These are phyloP conservation scores for Eristalis tenax DNA, from an alignment of 2,888 invertebrate genomes.

Conservation along the genomic window DNA sequence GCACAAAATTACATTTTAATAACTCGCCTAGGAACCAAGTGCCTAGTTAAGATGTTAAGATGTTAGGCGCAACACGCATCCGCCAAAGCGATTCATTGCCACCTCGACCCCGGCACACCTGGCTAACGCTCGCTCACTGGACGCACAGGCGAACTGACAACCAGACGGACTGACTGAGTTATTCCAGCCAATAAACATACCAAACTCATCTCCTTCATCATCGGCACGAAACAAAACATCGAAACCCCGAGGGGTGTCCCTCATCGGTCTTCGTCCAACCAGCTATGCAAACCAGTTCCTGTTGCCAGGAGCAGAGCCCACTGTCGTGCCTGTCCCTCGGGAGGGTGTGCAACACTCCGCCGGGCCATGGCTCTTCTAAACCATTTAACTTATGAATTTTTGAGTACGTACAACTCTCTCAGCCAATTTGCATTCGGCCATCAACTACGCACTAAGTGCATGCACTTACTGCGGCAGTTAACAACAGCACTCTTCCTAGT, in stretches of 20 bases:
- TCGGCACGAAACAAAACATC: slow-evolving; percentile 19
- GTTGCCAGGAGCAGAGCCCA: neutral
- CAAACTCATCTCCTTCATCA: slow-evolving; percentile 53
- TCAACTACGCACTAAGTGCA: slow-evolving; percentile 69
- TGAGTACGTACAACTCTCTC: slow-evolving; percentile 28
- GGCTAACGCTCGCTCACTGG: slow-evolving; percentile 4
- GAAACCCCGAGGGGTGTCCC: slow-evolving; percentile 36
- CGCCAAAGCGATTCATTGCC: slow-evolving; percentile 6
- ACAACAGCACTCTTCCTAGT: slow-evolving; percentile 47
- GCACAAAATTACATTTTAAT: slow-evolving; percentile 65
- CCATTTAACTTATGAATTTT: slow-evolving; percentile 64
- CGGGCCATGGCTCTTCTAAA: slow-evolving; percentile 12
- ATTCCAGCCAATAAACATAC: slow-evolving; percentile 62
- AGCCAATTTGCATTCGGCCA: slow-evolving; percentile 57
- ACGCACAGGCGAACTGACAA: neutral
- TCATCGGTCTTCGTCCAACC: neutral
- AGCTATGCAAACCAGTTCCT: slow-evolving; percentile 32
- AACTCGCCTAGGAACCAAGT: slow-evolving; percentile 40
- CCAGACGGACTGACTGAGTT: slow-evolving; percentile 43
- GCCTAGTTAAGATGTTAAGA: slow-evolving; percentile 24
- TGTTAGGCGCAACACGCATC: slow-evolving; percentile 46
- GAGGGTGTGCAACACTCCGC: slow-evolving; percentile 12
- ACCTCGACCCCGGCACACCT: slow-evolving; percentile 23
- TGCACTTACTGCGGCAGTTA: slow-evolving; percentile 66
- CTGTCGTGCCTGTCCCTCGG: slow-evolving; percentile 17